Percentiles rank a stretch among this genome's conserved stretches.
These are phyloP conservation scores for Echinops telfairi DNA, from an alignment of 2,113 vertebrate species.

Conservation along the genomic window DNA sequence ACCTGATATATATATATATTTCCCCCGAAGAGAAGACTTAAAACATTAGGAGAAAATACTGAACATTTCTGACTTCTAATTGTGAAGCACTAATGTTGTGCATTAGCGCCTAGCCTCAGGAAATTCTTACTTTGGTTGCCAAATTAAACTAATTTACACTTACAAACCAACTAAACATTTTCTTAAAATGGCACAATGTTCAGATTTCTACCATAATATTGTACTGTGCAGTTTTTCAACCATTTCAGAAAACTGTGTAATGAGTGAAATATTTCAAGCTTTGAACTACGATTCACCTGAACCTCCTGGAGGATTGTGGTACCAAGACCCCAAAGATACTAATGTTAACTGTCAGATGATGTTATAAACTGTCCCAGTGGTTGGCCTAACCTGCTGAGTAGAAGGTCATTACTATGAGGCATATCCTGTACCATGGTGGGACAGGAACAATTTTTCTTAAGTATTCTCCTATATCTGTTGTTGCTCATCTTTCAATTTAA, in stretches of 20 bases:
- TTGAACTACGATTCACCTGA: conserved; percentile 48
- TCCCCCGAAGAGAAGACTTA: conserved; percentile 17
- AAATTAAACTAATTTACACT: conserved; percentile 82
- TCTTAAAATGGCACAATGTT: conserved; percentile 62
- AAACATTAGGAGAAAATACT: conserved; percentile 59
- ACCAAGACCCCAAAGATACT: conserved; percentile 55
- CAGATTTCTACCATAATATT: conserved; percentile 71
- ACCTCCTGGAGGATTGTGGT: conserved; percentile 50
- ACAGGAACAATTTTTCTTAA: not conserved
- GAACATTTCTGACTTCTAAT: conserved; percentile 72
- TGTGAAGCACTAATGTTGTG: conserved; percentile 68
- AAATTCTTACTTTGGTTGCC: conserved; percentile 73
- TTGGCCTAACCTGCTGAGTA: conserved; percentile 57
- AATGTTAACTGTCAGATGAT: conserved; percentile 61
- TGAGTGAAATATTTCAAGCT: conserved; percentile 54
- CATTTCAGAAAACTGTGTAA: conserved; percentile 61
- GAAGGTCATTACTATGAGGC: conserved; percentile 53
- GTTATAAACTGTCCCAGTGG: conserved; percentile 52
- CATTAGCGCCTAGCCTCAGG: conserved; percentile 72
- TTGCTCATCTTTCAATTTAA: not conserved
- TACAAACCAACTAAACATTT: conserved; percentile 75
- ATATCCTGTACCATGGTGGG: conserved; percentile 15
- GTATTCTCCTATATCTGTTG: conserved; percentile 35
- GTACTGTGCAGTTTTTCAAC: conserved; percentile 51
- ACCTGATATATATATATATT: not conserved